A percentile compares a stretch with the other conserved stretches of the same genome.
These are phyloP conservation scores for Sinella curviseta DNA, from an alignment of 1,140 invertebrate genomes.

Conservation along the genomic window DNA sequence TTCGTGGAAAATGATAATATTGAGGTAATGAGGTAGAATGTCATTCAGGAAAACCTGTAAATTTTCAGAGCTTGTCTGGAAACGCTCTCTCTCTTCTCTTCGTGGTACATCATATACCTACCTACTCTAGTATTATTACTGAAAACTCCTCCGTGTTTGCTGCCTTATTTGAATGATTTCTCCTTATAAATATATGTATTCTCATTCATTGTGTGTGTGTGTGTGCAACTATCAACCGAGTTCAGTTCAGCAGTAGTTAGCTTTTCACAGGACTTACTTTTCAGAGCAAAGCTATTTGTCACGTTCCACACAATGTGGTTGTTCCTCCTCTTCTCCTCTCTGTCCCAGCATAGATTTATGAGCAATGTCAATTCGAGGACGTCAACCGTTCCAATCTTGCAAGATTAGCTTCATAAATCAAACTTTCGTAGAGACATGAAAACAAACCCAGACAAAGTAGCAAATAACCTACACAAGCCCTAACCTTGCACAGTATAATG, in stretches of 20 bases:
- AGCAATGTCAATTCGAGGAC: constrained; percentile 16
- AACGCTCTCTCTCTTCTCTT: background rate
- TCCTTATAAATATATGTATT: no score
- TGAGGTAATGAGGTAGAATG: background rate
- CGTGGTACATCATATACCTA: no score
- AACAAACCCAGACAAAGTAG: background rate
- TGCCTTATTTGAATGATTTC: no score
- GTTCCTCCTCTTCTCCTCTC: background rate
- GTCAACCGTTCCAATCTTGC: constrained; percentile 11
- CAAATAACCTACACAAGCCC: no score
- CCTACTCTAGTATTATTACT: no score
- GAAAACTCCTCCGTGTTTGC: no score
- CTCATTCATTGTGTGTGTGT: no score
- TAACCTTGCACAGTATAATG: no score
- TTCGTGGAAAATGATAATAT: background rate
- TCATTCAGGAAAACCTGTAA: background rate
- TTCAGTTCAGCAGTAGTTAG: no score
- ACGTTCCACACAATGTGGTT: constrained; percentile 3
- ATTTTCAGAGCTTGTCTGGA: background rate
- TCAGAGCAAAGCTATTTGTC: background rate
- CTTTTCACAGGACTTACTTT: no score
- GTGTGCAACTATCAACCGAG: no score
- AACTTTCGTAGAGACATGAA: background rate
- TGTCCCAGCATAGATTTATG: constrained; percentile 15
- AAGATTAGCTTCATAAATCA: constrained; percentile 23